Evolutionary conservation across 1,140 invertebrate species (phyloP).

Genomic region (Aphis gossypii): DNA sequence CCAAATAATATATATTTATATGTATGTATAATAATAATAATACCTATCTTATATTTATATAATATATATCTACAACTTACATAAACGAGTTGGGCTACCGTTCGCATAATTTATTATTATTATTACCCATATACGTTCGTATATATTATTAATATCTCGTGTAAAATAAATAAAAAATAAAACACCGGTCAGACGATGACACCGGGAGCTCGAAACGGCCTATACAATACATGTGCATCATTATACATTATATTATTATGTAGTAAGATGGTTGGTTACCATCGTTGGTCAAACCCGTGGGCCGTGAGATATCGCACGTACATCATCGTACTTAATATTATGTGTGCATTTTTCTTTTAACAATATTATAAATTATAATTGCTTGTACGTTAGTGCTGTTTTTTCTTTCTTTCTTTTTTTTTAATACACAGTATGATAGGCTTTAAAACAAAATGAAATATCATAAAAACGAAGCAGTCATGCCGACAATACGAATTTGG

Average conservation of each 20-base stretch:
- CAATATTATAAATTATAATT: background rate
- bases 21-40: background rate
- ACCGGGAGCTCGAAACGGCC: background rate
- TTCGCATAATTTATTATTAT: conserved; percentile 16
- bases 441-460: background rate
- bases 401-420: background rate
- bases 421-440: background rate
- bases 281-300: background rate
- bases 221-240: background rate
- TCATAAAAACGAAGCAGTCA: background rate
- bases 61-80: no score
- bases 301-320: background rate
- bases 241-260: background rate
- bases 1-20: background rate
- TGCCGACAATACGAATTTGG: background rate
- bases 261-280: background rate
- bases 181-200: background rate
- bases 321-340: background rate
- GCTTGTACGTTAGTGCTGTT: background rate
- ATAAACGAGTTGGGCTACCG: background rate
- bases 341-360: background rate
- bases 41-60: background rate
- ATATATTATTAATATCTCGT: background rate
- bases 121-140: background rate
- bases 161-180: background rate